A percentile compares a stretch with the other conserved stretches of the same genome.
These are phyloP conservation scores for Apis dorsata DNA, from an alignment of 1,140 invertebrate species.

Conservation along the genomic window DNA sequence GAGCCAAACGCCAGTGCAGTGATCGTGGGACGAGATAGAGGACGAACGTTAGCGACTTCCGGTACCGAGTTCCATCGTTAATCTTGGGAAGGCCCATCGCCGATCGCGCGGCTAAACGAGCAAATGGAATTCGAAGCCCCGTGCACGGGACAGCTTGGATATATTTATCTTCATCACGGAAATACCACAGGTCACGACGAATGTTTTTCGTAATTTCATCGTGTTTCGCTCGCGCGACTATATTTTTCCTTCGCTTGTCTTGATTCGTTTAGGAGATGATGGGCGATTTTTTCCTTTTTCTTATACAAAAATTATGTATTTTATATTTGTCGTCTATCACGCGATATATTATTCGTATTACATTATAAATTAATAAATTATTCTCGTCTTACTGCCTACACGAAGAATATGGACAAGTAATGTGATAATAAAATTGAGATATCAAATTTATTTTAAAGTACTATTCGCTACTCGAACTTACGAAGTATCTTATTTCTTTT, in stretches of 20 bases:
- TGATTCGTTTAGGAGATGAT: neutral
- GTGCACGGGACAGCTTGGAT: slow-evolving; percentile 25
- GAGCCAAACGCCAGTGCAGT: slow-evolving; percentile 31
- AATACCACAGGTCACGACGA: slow-evolving; percentile 7
- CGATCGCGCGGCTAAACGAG: slow-evolving; percentile 34
- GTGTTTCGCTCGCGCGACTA: neutral
- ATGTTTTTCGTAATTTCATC: slow-evolving; percentile 36
- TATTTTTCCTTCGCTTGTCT: neutral
- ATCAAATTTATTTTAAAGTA: no score
- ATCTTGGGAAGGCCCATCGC: slow-evolving; percentile 47
- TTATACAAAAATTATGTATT: no score
- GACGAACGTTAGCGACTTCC: slow-evolving; percentile 52
- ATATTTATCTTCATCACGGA: slow-evolving; percentile 50
- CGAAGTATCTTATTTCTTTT: no score
- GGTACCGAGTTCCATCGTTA: slow-evolving; percentile 56
- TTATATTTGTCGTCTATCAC: no score
- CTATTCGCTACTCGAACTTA: no score
- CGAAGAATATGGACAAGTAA: no score
- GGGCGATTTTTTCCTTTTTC: no score
- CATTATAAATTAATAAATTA: no score
- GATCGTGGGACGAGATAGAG: slow-evolving; percentile 50
- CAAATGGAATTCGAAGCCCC: slow-evolving; percentile 30
- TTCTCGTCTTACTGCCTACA: no score
- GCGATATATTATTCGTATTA: no score
- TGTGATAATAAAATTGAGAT: no score